A percentile compares a stretch with the other conserved stretches of the same genome.
phyloP scores from a whole-genome alignment of 2,113 vertebrate species.

The Dicrurus megarhynchus region DNA sequence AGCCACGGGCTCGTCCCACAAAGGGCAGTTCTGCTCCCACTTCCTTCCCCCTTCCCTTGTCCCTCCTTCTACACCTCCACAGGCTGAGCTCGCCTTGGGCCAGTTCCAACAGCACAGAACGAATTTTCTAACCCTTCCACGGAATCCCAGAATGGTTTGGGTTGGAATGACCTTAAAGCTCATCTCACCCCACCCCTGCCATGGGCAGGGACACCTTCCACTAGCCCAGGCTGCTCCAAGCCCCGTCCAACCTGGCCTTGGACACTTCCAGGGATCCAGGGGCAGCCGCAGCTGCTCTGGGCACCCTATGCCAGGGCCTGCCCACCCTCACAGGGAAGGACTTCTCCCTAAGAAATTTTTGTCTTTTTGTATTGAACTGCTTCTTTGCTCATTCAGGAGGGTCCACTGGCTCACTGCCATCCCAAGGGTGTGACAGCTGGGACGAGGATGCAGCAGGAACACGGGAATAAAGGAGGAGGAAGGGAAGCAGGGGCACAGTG shows the following conservation, averaged over 20 bases:
- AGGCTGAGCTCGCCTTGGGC: background rate
- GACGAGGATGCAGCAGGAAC: background rate
- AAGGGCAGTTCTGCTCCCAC: background rate
- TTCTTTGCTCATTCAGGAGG: background rate
- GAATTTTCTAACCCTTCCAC: background rate
- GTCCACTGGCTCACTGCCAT: background rate
- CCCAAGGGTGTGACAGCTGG: background rate
- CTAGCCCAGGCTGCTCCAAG: accelerated
- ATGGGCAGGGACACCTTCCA: background rate
- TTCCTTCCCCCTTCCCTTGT: background rate
- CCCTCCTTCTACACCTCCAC: background rate
- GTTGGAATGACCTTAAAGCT: background rate
- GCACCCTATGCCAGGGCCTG: background rate
- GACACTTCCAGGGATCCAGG: background rate
- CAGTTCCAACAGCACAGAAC: background rate
- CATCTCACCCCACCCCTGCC: background rate
- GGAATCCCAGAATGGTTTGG: background rate
- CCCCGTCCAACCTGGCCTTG: accelerated
- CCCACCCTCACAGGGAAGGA: accelerated
- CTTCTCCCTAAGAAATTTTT: too few relatives aligned
- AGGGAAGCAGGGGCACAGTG: background rate
- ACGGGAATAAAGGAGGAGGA: background rate
- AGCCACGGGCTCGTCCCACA: background rate
- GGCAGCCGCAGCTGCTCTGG: background rate
- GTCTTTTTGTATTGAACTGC: accelerated